Conservation (phyloP, 2,888 invertebrate species). For the Himalopsyche japonica region DNA sequence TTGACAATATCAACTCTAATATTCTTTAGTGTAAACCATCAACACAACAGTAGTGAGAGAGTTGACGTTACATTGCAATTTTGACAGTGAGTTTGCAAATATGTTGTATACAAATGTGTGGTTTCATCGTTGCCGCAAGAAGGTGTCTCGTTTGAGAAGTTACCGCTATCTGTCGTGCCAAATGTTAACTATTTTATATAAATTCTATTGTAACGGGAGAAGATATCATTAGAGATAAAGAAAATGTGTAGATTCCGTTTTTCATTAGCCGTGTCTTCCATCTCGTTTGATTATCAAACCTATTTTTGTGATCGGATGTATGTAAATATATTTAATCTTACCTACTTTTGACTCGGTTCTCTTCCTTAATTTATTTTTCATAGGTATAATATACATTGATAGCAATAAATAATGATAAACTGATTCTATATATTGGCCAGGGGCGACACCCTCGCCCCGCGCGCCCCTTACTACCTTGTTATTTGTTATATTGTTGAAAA, state of each 20-base stretch:
- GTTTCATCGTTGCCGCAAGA: background rate
- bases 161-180: conserved; percentile 31
- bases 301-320: conserved; percentile 27
- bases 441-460: background rate
- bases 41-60: too few relatives aligned
- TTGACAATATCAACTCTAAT: too few relatives aligned
- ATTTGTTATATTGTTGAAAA: conserved; percentile 29
- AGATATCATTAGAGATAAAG: conserved; percentile 34
- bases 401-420: conserved; percentile 35
- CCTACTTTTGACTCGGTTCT: conserved; percentile 10
- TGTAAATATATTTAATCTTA: conserved; percentile 21
- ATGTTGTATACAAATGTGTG: background rate
- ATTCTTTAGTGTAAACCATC: too few relatives aligned
- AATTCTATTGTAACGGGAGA: conserved; percentile 31
- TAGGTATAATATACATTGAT: conserved; percentile 33
- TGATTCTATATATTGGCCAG: conserved; percentile 1
- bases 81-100: background rate
- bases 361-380: conserved; percentile 20
- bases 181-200: conserved; percentile 40
- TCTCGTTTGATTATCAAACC: conserved; percentile 22
- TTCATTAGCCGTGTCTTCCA: conserved; percentile 33
- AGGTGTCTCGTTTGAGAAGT: background rate
- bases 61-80: too few relatives aligned
- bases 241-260: conserved; percentile 18
- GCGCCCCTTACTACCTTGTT: conserved; percentile 19